Conservation (phyloP, 2,888 invertebrate species). For the Yponomeuta sedellus region DNA sequence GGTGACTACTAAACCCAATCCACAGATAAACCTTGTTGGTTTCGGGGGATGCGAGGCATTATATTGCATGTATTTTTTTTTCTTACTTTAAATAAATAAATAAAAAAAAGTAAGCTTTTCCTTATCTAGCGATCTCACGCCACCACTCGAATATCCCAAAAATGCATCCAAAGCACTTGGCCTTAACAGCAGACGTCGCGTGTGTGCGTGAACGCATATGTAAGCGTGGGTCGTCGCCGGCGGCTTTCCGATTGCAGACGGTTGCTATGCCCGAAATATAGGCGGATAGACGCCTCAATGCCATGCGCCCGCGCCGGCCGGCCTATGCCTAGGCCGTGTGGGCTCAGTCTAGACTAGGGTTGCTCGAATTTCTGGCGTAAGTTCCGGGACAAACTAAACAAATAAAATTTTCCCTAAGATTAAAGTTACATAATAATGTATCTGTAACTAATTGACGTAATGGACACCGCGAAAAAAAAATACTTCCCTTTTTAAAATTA, state of each 20-base stretch:
- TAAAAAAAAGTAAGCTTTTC: neutral
- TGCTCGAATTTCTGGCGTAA: too few relatives aligned
- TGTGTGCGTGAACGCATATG: constrained; percentile 35
- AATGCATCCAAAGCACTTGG: constrained; percentile 5
- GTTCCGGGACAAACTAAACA: too few relatives aligned
- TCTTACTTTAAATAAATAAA: too few relatives aligned
- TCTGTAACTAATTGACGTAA: too few relatives aligned
- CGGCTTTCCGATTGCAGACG: constrained; percentile 67
- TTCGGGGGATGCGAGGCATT: too few relatives aligned
- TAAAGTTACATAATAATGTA: too few relatives aligned
- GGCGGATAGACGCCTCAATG: constrained; percentile 61
- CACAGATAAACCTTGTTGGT: too few relatives aligned
- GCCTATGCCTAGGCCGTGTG: constrained; percentile 14
- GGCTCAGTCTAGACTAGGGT: constrained; percentile 11
- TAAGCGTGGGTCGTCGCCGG: constrained; percentile 48
- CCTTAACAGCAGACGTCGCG: constrained; percentile 30
- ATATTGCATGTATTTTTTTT: too few relatives aligned
- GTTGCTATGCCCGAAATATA: constrained; percentile 73
- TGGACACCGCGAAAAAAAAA: too few relatives aligned
- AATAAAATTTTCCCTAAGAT: too few relatives aligned
- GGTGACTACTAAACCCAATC: too few relatives aligned
- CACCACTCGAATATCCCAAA: neutral
- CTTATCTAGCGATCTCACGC: neutral
- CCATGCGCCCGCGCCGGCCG: constrained; percentile 39
- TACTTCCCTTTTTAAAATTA: too few relatives aligned